A percentile compares a stretch with the other conserved stretches of the same genome.
phyloP scores from a whole-genome alignment of 53 echinoderm and acorn worm genomes.

The Antedon mediterranea region DNA sequence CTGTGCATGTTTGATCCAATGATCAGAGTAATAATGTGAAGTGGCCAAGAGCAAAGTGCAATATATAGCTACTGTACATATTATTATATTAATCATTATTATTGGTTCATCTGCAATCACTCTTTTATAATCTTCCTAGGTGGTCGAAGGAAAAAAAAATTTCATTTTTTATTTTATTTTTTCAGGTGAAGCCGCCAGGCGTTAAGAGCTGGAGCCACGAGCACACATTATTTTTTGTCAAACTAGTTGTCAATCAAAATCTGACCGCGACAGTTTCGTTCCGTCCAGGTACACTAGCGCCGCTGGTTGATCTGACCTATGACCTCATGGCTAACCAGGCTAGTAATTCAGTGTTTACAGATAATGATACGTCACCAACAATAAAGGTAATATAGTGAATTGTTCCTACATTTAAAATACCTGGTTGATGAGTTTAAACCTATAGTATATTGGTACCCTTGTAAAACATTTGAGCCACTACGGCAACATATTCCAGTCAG shows the following conservation, averaged over 20 bases:
- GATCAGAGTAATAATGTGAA: no score
- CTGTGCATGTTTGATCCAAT: no score
- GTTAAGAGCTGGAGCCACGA: slow-evolving; percentile 30
- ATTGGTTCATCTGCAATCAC: no score
- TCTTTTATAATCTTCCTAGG: background rate
- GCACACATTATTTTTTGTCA: slow-evolving; percentile 41
- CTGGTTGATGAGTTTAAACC: no score
- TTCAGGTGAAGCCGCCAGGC: slow-evolving; percentile 32
- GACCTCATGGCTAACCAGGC: background rate
- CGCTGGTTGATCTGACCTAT: background rate
- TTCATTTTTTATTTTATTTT: background rate
- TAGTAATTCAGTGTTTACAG: background rate
- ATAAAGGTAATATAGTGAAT: background rate
- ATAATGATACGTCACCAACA: background rate
- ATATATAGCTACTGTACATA: no score
- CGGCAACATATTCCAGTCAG: no score
- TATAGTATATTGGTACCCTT: no score
- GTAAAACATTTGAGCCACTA: no score
- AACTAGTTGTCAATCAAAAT: slow-evolving; percentile 22
- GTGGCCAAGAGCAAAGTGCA: no score
- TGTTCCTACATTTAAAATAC: no score
- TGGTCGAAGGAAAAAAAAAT: no score
- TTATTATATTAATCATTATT: no score
- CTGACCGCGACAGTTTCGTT: slow-evolving; percentile 16
- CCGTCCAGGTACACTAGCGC: background rate